phyloP scores from a whole-genome alignment of 2,888 invertebrate species.

The Macrophya annulata region DNA sequence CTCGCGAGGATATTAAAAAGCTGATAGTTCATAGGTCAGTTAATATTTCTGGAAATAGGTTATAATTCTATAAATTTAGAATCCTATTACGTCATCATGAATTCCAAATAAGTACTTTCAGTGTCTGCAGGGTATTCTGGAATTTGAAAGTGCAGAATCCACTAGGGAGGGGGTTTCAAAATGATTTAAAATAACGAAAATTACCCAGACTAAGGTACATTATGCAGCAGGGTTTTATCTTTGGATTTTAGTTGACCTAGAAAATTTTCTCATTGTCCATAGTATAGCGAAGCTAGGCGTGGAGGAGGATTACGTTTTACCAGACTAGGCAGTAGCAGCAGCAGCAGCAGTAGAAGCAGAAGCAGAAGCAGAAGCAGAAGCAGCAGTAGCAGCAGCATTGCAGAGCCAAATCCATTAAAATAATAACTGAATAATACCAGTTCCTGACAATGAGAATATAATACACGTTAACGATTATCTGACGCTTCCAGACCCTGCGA shows the following conservation, averaged over 20 bases:
- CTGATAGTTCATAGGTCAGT: background rate
- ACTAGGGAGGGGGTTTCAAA: background rate
- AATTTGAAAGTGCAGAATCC: background rate
- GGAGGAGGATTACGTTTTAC: conserved; percentile 24
- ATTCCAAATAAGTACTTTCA: background rate
- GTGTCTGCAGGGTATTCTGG: background rate
- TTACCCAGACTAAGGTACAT: conserved; percentile 23
- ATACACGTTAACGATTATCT: conserved; percentile 37
- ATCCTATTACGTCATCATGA: background rate
- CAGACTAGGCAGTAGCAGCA: background rate
- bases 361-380: background rate
- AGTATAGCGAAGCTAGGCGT: conserved; percentile 13
- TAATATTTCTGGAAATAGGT: background rate
- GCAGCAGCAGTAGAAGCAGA: background rate
- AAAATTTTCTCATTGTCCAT: conserved; percentile 41
- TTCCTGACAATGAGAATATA: conserved; percentile 22
- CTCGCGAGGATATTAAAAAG: background rate
- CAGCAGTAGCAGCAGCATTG: background rate
- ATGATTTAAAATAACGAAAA: conserved; percentile 32
- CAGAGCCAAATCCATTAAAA: conserved; percentile 38
- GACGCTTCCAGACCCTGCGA: background rate
- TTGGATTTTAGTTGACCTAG: conserved; percentile 19
- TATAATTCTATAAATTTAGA: background rate
- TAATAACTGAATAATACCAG: conserved; percentile 28
- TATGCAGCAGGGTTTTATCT: conserved; percentile 32